These are phyloP conservation scores for Zhuqinia jingwanae DNA, from an alignment of 2,888 invertebrate genomes.

Conservation along the genomic window DNA sequence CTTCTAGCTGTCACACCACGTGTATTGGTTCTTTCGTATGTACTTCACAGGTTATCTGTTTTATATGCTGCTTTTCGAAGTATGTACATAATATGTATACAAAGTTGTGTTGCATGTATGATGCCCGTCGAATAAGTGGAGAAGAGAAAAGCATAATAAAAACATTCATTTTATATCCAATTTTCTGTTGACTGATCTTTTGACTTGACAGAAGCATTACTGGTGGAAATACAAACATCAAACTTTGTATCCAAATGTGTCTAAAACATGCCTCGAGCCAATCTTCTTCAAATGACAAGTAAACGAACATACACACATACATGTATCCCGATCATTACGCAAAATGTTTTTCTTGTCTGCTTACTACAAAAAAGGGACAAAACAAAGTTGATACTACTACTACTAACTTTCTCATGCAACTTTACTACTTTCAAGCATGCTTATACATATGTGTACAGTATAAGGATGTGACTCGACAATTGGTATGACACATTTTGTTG, in stretches of 20 bases:
- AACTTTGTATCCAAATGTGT: slow-evolving; percentile 66
- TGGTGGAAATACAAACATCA: slow-evolving; percentile 64
- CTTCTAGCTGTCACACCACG: slow-evolving; percentile 13
- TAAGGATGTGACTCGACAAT: neutral
- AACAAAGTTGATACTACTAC: neutral
- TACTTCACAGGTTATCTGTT: neutral
- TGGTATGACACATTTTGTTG: neutral
- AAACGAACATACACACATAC: slow-evolving; percentile 28
- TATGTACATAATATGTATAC: slow-evolving; percentile 2
- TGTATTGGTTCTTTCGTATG: neutral
- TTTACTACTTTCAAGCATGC: neutral
- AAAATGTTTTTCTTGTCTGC: neutral
- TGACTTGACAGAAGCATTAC: slow-evolving; percentile 62
- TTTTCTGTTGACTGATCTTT: slow-evolving; percentile 69
- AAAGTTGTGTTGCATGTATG: neutral
- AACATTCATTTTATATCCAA: slow-evolving; percentile 64
- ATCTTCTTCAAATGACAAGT: slow-evolving; percentile 29
- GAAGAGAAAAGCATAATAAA: slow-evolving; percentile 36
- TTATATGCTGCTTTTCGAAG: neutral
- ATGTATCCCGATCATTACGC: slow-evolving; percentile 24
- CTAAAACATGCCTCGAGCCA: slow-evolving; percentile 65
- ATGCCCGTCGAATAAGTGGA: slow-evolving; percentile 19
- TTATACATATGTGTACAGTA: neutral
- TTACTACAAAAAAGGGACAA: slow-evolving; percentile 29
- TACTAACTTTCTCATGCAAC: neutral